phyloP scores from a whole-genome alignment of 1,140 invertebrate genomes.

The Oreohelix idahoensis region DNA sequence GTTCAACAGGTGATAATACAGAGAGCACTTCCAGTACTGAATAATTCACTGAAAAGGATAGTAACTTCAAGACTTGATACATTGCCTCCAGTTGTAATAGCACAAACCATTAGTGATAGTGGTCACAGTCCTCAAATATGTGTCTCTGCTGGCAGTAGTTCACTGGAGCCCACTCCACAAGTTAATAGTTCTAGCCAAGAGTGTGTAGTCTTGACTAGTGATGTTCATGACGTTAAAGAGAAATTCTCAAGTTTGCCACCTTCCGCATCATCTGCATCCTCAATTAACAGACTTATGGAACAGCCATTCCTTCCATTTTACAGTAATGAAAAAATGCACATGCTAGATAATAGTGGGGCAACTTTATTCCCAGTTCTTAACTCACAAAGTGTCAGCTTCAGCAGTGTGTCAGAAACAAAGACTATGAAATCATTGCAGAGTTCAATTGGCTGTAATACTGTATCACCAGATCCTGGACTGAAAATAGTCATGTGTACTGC shows the following conservation, averaged over 20 bases:
- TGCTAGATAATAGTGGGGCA: background rate
- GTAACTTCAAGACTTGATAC: background rate
- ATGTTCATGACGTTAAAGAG: background rate
- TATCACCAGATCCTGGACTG: background rate
- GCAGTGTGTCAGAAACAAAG: background rate
- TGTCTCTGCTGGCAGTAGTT: background rate
- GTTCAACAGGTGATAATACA: constrained; percentile 10
- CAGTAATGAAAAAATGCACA: background rate
- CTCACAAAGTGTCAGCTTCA: background rate
- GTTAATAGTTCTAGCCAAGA: too few relatives aligned
- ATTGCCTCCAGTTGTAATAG: background rate
- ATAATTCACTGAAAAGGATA: background rate
- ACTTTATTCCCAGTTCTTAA: background rate
- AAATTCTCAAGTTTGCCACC: background rate
- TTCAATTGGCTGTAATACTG: background rate
- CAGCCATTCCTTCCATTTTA: background rate
- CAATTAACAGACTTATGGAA: background rate
- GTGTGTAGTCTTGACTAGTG: too few relatives aligned
- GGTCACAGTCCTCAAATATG: background rate
- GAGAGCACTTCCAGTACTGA: background rate
- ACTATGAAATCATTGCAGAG: background rate
- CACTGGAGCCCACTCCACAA: background rate
- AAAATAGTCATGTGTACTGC: background rate
- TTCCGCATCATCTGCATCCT: background rate
- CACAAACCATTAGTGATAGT: background rate